Percentiles rank a stretch among this genome's conserved stretches.
phyloP scores from a whole-genome alignment of 2,113 vertebrate species.

The Gnathonemus echidnorhynchus region DNA sequence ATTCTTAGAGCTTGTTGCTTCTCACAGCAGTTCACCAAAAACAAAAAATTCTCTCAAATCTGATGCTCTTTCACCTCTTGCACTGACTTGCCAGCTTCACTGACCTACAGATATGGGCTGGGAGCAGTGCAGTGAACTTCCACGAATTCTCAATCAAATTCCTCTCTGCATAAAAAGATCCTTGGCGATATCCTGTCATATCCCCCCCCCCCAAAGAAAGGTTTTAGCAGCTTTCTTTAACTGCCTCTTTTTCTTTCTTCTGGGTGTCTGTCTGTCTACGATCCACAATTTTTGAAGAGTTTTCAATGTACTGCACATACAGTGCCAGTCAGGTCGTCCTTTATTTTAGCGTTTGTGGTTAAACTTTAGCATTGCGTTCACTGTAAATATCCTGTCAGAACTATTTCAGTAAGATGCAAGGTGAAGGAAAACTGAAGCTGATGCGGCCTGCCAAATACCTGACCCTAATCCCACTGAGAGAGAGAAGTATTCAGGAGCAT shows the following conservation, averaged over 20 bases:
- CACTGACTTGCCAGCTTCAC: not conserved
- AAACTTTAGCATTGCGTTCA: not conserved
- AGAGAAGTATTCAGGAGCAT: not conserved
- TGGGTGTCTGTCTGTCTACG: not conserved
- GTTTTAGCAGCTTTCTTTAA: not conserved
- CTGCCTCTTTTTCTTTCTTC: not conserved
- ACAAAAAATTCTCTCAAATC: not conserved
- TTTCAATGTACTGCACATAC: not conserved
- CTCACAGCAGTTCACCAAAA: not conserved
- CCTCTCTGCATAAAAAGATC: not conserved
- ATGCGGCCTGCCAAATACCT: not conserved
- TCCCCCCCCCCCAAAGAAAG: not conserved
- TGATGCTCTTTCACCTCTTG: not conserved
- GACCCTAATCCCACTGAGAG: not conserved
- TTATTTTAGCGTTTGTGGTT: not conserved
- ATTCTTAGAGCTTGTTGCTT: not conserved
- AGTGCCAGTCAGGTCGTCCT: not conserved
- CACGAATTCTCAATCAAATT: not conserved
- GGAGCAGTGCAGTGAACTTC: not conserved
- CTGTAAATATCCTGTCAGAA: not conserved
- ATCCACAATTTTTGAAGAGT: not conserved
- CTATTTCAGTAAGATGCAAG: not conserved
- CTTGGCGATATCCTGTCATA: not conserved
- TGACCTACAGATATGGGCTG: not conserved
- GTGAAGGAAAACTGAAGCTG: not conserved